phyloP scores from a whole-genome alignment of 2,797 vertebrate species.

The Poliocrania exsul region DNA sequence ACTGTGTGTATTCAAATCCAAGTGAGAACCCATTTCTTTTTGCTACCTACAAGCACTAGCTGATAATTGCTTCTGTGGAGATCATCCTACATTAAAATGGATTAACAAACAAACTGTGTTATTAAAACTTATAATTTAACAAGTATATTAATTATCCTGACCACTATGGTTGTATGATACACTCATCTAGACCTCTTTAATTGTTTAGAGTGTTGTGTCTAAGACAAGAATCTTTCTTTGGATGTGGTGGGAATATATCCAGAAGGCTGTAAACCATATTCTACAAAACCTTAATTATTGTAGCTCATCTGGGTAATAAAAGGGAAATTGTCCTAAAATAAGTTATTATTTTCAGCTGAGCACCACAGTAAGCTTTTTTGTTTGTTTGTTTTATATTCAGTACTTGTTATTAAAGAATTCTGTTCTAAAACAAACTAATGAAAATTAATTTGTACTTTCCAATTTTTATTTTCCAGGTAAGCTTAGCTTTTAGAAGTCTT shows the following conservation, averaged over 20 bases:
- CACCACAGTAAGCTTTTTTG: background rate
- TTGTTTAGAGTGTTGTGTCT: background rate
- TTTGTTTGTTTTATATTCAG: background rate
- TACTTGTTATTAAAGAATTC: background rate
- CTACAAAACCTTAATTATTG: conserved; percentile 25
- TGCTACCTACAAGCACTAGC: background rate
- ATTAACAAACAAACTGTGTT: conserved; percentile 5
- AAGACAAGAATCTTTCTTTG: conserved; percentile 30
- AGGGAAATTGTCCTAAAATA: background rate
- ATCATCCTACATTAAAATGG: background rate
- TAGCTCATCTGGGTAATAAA: background rate
- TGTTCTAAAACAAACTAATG: background rate
- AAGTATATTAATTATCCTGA: conserved; percentile 4
- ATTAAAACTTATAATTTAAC: background rate
- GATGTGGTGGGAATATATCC: conserved; percentile 12
- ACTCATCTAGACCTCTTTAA: background rate
- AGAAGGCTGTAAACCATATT: background rate
- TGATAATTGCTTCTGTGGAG: background rate
- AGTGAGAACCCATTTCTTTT: background rate
- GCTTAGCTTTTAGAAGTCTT: background rate
- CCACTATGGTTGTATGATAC: background rate
- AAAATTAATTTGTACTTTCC: background rate
- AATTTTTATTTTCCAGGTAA: background rate
- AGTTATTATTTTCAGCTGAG: background rate
- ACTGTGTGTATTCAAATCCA: background rate